Evolutionary conservation across 2,888 invertebrate species (phyloP).

Genomic region (Panzeria rudis): DNA sequence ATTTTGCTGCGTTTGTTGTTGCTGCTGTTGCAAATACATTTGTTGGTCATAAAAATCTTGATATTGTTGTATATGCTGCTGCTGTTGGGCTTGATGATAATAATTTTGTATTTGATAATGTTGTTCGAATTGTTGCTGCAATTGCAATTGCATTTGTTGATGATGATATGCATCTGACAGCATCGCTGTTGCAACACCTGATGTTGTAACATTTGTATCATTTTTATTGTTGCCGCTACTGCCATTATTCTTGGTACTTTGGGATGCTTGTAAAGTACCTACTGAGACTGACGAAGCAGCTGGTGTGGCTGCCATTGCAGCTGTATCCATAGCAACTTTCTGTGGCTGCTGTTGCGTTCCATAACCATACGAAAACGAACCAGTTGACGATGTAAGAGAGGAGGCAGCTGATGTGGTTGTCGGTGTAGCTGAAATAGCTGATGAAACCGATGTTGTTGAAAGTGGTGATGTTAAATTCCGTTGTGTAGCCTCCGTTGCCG

Average conservation of each 20-base stretch:
- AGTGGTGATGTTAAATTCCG: constrained; percentile 67
- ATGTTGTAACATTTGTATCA: constrained; percentile 21
- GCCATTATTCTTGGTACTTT: constrained; percentile 2
- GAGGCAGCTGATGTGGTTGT: constrained; percentile 67
- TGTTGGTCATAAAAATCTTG: constrained; percentile 66
- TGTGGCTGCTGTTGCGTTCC: constrained; percentile 61
- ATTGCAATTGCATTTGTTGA: constrained; percentile 74
- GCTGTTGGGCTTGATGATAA: constrained; percentile 72
- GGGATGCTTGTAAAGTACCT: constrained; percentile 53
- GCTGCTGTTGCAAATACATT: constrained; percentile 71
- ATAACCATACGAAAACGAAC: constrained; percentile 65
- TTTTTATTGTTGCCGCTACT: constrained; percentile 45
- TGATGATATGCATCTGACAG: constrained; percentile 74
- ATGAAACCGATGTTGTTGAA: constrained; percentile 68
- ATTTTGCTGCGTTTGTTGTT: constrained; percentile 75
- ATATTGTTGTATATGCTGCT: constrained; percentile 73
- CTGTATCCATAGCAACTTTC: constrained; percentile 59
- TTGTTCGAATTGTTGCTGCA: constrained; percentile 75
- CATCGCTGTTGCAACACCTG: constrained; percentile 43
- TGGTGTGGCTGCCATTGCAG: constrained; percentile 61
- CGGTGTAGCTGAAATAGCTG: constrained; percentile 64
- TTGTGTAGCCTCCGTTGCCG: constrained; percentile 45
- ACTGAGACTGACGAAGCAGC: constrained; percentile 46
- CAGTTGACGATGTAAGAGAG: constrained; percentile 54
- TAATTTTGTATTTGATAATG: constrained; percentile 74